Percentiles rank a stretch among this genome's conserved stretches.
phyloP scores from a whole-genome alignment of 1,140 invertebrate species.

The Lordiphosa clarofinis region DNA sequence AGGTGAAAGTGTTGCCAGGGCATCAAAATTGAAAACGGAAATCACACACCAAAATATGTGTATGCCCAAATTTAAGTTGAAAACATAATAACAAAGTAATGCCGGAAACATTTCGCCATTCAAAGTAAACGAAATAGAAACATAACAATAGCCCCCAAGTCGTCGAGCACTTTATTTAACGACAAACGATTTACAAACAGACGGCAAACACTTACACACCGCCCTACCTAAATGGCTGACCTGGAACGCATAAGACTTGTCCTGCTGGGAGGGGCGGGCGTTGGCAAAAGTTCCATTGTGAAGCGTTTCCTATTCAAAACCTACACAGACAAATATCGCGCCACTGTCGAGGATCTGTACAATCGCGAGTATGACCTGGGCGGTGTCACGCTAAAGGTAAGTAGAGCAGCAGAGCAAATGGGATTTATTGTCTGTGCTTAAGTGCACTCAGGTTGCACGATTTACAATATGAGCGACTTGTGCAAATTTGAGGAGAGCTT shows the following conservation, averaged over 20 bases:
- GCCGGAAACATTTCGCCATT: slow-evolving; percentile 24
- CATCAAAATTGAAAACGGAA: slow-evolving; percentile 35
- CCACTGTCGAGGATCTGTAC: slow-evolving; percentile 94
- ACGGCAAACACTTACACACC: slow-evolving; percentile 8
- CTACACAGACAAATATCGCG: slow-evolving; percentile 90
- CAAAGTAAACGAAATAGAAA: slow-evolving; percentile 21
- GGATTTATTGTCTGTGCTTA: slow-evolving; percentile 2
- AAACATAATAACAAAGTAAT: slow-evolving; percentile 30
- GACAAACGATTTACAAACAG: slow-evolving; percentile 46
- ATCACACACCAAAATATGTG: slow-evolving; percentile 24
- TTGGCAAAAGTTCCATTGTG: slow-evolving; percentile 93
- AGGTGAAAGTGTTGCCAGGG: slow-evolving; percentile 34
- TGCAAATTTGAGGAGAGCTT: slow-evolving; percentile 24
- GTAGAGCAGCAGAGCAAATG: slow-evolving; percentile 21
- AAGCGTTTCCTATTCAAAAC: slow-evolving; percentile 92
- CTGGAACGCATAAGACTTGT: slow-evolving; percentile 92
- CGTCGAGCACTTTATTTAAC: slow-evolving; percentile 23
- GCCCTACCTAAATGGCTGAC: slow-evolving; percentile 81
- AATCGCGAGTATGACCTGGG: slow-evolving; percentile 91
- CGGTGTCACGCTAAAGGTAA: slow-evolving; percentile 85
- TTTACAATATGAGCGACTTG: slow-evolving; percentile 15
- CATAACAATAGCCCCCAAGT: slow-evolving; percentile 31
- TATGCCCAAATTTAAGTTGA: slow-evolving; percentile 34
- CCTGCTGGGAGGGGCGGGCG: slow-evolving; percentile 89
- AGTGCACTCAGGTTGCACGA: slow-evolving; percentile 10